Base-by-base conservation (phyloP, 2,888 invertebrate species). In the Ditula angustiorana region DNA sequence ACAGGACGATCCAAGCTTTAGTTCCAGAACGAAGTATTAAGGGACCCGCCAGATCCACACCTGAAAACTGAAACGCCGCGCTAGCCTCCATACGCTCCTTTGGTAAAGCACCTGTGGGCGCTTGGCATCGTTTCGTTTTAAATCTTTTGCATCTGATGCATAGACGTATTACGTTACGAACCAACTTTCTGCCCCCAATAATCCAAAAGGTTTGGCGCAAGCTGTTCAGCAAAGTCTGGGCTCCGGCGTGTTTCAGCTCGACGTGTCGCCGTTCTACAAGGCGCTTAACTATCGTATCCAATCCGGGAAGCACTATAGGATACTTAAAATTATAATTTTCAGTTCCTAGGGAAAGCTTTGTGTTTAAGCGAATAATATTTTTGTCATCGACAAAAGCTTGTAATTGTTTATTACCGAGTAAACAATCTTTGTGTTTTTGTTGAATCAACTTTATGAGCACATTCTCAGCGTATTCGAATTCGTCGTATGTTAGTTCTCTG, bases 1-100 rank as follows among this genome's bases (percentile, higher is more conserved):
- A 67, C 4, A 67, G 55, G 2, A 59, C 67, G 2, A 67, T 60
- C 67, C 63, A 67, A 23, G 41, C 21, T 28, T 67, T 67, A 2
- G 41, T 8, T 0, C 55, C 41, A 1, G 46, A 37, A 7, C 21
- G 24, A 26, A 67, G 16, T 1, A 21, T n/a, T 21, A 67, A 47
- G 19, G 67, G 67, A 11, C 63, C 63, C 1, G 67, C 60, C 8
- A 67, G 23, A 56, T 63, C 67, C 10, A 60, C 57, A 0, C 55
- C 66, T 5, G 60, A 33, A 10, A 50, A 28, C 16, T 66, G 30
- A 19, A 61, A 61, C 3, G 60, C 30, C 2, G 46, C 24, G 2
- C 21, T n/a, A 49, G 30, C 21, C 21, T 50, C 50, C 5, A 56
- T 61, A 5, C 66, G 60, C 8, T 61, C 56, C 10, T 2, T 23